phyloP scores from a whole-genome alignment of 2,113 vertebrate genomes.

The Sisor rabdophorus region DNA sequence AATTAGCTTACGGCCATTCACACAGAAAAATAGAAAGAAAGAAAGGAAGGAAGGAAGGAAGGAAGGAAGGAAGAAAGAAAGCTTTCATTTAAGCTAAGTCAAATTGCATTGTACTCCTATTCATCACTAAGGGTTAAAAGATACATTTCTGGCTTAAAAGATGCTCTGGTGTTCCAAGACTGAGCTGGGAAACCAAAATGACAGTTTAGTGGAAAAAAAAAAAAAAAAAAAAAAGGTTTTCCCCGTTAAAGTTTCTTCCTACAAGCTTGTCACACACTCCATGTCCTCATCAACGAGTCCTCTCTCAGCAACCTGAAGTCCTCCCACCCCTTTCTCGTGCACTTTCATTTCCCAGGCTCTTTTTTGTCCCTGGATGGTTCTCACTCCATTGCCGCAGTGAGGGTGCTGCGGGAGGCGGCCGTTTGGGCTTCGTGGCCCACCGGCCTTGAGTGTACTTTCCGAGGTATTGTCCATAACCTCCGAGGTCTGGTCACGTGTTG shows the following conservation, averaged over 20 bases:
- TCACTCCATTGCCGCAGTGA: slow-evolving; percentile 82
- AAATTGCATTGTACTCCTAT: slow-evolving; percentile 50
- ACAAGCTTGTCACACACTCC: slow-evolving; percentile 91
- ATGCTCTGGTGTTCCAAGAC: slow-evolving; percentile 67
- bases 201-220: slow-evolving; percentile 57
- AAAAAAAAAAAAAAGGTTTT: slow-evolving; percentile 57
- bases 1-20: slow-evolving; percentile 72
- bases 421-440: slow-evolving; percentile 82
- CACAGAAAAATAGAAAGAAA: slow-evolving; percentile 60
- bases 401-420: slow-evolving; percentile 85
- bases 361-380: slow-evolving; percentile 70
- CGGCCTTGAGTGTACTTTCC: slow-evolving; percentile 95
- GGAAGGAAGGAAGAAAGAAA: slow-evolving; percentile 26
- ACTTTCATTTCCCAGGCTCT: slow-evolving; percentile 72
- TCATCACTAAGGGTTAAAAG: slow-evolving; percentile 42
- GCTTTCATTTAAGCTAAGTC: slow-evolving; percentile 50
- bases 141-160: slow-evolving; percentile 64
- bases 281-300: slow-evolving; percentile 85
- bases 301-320: slow-evolving; percentile 53
- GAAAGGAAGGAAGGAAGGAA: slow-evolving; percentile 31
- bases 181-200: slow-evolving; percentile 50
- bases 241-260: slow-evolving; percentile 66
- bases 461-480: slow-evolving; percentile 98
- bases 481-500: slow-evolving; percentile 95
- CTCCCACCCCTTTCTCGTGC: slow-evolving; percentile 57